Evolutionary conservation across 2,113 vertebrate species (phyloP), one percentile per base, ranked within the genome.

Genomic region (Platycercus adscitus): DNA sequence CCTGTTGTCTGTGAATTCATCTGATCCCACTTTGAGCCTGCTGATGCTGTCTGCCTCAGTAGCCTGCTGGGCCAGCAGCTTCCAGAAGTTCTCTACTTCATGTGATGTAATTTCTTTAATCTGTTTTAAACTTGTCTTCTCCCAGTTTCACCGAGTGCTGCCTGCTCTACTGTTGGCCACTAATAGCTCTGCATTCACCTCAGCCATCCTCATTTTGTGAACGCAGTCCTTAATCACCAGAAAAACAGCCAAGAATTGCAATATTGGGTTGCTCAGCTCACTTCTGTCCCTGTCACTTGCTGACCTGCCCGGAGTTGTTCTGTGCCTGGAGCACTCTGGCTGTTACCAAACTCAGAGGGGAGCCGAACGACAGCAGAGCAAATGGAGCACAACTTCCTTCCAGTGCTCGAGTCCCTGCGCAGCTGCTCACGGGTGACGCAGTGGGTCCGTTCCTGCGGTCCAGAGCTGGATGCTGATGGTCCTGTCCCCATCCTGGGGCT

Each of bases 351-450:
- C 65, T 81, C 83, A 6, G 56, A 56, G 77, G 49, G 66, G 17
- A 72, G 68, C 70, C 88, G 79, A 92, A 72, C 2, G 31, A 85
- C 76, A 87, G 81, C 83, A 72, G 79, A 81, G 65, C 63, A 79
- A 95, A 89, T 2, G 70, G 69, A 86, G 73, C 39, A 75, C 89
- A 86, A 65, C 78, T 89, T 94, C 90, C 80, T 93, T n/a, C 39
- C 65, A 53, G 65, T 33, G 77, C 69, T 81, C 15, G 21, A 3
- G n/a, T 86, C 64, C 69, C 83, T 2, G 0, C 6, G 8, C 88
- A 86, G 92, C 86, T 94, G 92, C 21, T 87, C 86, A 13, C 29
- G 1, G 4, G 33, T 91, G 83, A 92, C 7, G 76, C 83, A 93
- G 53, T 0, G 20, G 56, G 90, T 70, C 70, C 29, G 0, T 81